Base-by-base conservation (phyloP, 2,113 vertebrate genomes). In the Herpetotheres cachinnans region DNA sequence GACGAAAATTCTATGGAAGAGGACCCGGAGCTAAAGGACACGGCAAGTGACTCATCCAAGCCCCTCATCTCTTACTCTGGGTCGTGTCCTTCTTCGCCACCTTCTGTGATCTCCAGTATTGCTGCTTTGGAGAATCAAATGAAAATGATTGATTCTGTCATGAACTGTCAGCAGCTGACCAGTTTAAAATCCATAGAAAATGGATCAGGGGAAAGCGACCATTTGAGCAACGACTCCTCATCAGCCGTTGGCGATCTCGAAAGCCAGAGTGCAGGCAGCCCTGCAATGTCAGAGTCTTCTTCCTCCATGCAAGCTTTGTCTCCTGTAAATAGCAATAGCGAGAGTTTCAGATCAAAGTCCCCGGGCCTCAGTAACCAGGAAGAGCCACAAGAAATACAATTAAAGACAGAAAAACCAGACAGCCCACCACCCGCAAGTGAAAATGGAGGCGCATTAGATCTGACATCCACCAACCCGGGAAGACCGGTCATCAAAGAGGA, bases 61-160 rank as follows among this genome's bases (percentile, higher is more conserved):
- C 98, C 98, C 3, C 98, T 98, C 6, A 98, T 98, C 49, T 97
- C 98, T 58, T 99, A 98, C 93, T 97, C 98, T 21, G 97, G 98
- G 80, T 99, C 98, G 3, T 98, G 99, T 90, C 99, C 99, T 17
- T 97, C 98, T 93, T 99, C 99, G 0, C 99, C 99, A 3, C 99
- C 99, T 65, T 99, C 99, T 4, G 99, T 99, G 82, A 99, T 99
- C 92, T 99, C 99, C 94, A 99, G 99, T 98, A 99, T 99, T 50
- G 99, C 99, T 65, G 99, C 99, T 70, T 98, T 99, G 96, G 99
- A 99, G 98, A 99, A 99, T 97, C 99, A 99, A 97, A 99, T 99
- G 99, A 99, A 99, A 96, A 99, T 99, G 98, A 99, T 99, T 46
- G 99, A 99, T 98, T 99, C 99, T 46, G 99, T 99, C 95, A 98